Evolutionary conservation across 2,888 invertebrate genomes (phyloP).

Genomic region (Dascillus cervinus): DNA sequence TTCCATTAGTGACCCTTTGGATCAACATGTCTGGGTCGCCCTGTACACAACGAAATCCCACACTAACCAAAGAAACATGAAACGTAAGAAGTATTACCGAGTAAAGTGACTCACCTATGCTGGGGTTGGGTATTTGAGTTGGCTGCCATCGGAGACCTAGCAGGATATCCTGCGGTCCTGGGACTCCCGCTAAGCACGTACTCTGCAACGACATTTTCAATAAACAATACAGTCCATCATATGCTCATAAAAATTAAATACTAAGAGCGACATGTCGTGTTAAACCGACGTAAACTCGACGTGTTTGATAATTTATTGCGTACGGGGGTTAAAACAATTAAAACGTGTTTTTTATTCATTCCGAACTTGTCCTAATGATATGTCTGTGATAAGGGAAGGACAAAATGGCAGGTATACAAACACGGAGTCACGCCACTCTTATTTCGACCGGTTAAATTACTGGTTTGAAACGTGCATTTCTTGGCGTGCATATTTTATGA

Average conservation of each 20-base stretch:
- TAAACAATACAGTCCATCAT: constrained; percentile 21
- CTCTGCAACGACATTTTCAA: constrained; percentile 40
- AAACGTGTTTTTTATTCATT: constrained; percentile 16
- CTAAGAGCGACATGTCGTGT: too few relatives aligned
- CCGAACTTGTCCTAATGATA: constrained; percentile 18
- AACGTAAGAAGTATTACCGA: too few relatives aligned
- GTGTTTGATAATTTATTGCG: constrained; percentile 18
- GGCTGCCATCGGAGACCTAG: constrained; percentile 41
- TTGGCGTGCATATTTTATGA: too few relatives aligned
- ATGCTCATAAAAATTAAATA: constrained; percentile 20
- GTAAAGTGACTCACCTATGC: constrained; percentile 50
- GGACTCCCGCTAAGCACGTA: constrained; percentile 49
- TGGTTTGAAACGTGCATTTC: too few relatives aligned
- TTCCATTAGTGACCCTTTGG: constrained; percentile 2
- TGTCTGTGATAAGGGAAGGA: constrained; percentile 19
- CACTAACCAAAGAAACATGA: too few relatives aligned
- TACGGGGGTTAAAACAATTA: constrained; percentile 22
- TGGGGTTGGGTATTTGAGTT: constrained; percentile 35
- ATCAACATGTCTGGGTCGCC: too few relatives aligned
- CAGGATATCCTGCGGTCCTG: constrained; percentile 44
- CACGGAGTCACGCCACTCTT: constrained; percentile 18
- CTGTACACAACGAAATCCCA: too few relatives aligned
- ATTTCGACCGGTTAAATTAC: constrained; percentile 13
- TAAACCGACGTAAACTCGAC: not conserved
- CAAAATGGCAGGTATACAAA: constrained; percentile 19